phyloP scores from a whole-genome alignment of 2,113 vertebrate species.

The Labrus mixtus region DNA sequence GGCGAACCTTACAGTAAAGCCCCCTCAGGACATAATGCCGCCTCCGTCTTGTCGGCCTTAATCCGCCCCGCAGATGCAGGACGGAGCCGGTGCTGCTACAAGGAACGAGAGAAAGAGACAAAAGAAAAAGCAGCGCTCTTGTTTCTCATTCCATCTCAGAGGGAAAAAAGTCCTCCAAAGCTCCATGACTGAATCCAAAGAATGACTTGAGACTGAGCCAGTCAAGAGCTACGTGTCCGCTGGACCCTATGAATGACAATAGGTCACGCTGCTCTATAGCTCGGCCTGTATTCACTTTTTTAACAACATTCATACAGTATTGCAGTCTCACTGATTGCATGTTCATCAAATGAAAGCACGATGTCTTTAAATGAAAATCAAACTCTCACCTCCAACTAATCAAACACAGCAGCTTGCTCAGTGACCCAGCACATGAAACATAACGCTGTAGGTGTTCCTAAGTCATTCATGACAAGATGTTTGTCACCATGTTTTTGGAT shows the following conservation, averaged over 20 bases:
- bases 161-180: slow-evolving; percentile 69
- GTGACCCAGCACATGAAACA: too few relatives aligned
- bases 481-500: too few relatives aligned
- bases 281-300: slow-evolving; percentile 36
- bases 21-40: slow-evolving; percentile 90
- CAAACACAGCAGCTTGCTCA: too few relatives aligned
- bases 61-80: slow-evolving; percentile 86
- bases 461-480: too few relatives aligned
- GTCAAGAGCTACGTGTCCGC: slow-evolving; percentile 58
- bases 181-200: slow-evolving; percentile 45
- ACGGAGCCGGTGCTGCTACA: slow-evolving; percentile 55
- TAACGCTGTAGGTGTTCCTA: too few relatives aligned
- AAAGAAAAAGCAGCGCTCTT: slow-evolving; percentile 71
- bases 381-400: too few relatives aligned
- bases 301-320: neutral
- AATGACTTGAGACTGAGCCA: slow-evolving; percentile 54
- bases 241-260: slow-evolving; percentile 59
- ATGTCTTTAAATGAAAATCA: neutral
- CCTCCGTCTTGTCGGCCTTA: slow-evolving; percentile 89
- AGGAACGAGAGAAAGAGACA: slow-evolving; percentile 65
- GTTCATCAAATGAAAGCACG: neutral
- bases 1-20: slow-evolving; percentile 88
- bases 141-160: slow-evolving; percentile 57
- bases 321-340: neutral
- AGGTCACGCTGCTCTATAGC: slow-evolving; percentile 31